Base-by-base conservation (phyloP, 2,888 invertebrate species). In the Galeruca laticollis region DNA sequence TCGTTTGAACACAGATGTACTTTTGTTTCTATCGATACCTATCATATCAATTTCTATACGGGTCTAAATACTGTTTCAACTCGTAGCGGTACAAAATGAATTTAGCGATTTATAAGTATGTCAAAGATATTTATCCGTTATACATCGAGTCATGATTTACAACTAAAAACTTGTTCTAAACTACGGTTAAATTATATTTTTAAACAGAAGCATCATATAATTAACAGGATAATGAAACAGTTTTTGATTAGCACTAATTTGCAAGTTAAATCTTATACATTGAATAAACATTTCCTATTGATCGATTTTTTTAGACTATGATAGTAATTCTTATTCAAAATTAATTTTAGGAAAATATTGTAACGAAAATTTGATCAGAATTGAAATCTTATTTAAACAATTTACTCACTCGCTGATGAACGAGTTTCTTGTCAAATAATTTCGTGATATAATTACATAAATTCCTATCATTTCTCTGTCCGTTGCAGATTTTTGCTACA, bases 1-100 rank as follows among this genome's bases (percentile, higher is more conserved):
- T 37, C 20, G 11, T 59, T 59, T 59, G 21, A 59, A 59, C 59
- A 40, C 59, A 40, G 37, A n/a, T n/a, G n/a, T 20, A 20, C 13
- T 21, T 37, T 35, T 35, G 4, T 54, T 21, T 43, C 26, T 26
- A 26, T 6, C 6, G 26, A 26, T 26, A 26, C 6, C 6, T 3
- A 26, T 26, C 11, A 15, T 43, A 43, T 43, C 43, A 15, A 15
- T 1, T 13, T 43, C 15, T 15, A 40, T 40, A 13, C 40, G 40
- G 40, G n/a, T 40, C 40, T 40, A 13, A 40, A 10, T 13, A 40
- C 10, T 40, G 6, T 40, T 40, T 40, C 40, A 4, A 13, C 1
- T 43, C 8, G 20, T 51, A 51, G 51, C 51, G 51, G 51, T 51
- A 51, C 15, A 51, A 43, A 43, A 51, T 51, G 10, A 51, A 51